A percentile compares a stretch with the other conserved stretches of the same genome.
Conservation (phyloP, 2,888 invertebrate species). For the Lasioglossum leucozonium region DNA sequence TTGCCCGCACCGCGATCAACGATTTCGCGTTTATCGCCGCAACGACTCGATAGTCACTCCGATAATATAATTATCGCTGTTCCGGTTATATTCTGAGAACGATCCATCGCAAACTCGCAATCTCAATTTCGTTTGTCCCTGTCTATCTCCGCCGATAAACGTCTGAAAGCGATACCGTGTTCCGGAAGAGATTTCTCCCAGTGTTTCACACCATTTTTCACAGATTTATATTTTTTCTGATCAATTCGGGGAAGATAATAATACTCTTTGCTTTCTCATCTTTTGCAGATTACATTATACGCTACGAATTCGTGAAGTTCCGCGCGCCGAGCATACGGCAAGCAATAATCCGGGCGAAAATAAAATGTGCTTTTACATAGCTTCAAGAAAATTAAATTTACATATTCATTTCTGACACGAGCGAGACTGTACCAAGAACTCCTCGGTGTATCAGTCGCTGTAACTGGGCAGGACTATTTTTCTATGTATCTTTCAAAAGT, state of each 20-base stretch:
- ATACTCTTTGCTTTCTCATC: not conserved
- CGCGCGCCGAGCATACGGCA: not conserved
- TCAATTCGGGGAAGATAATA: not conserved
- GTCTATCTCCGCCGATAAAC: not conserved
- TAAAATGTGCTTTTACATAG: not conserved
- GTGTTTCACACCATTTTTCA: no score
- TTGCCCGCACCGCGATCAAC: slow-evolving; percentile 33
- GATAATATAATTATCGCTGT: slow-evolving; percentile 16
- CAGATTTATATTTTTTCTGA: not conserved
- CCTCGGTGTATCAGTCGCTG: not conserved
- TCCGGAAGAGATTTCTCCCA: no score
- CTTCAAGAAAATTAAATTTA: slow-evolving; percentile 2
- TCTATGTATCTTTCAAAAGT: not conserved
- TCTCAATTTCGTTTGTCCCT: not conserved
- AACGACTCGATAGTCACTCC: not conserved
- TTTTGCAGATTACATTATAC: not conserved
- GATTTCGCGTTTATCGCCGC: slow-evolving; percentile 15
- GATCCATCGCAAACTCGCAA: not conserved
- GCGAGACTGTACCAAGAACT: not conserved
- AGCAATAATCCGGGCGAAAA: not conserved
- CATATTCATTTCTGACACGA: not conserved
- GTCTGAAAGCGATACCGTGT: not conserved
- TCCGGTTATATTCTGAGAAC: not conserved
- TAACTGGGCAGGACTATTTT: not conserved
- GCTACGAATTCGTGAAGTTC: not conserved